Evolutionary conservation across 2,888 invertebrate genomes (phyloP).

Genomic region (Ochropleura leucogaster): DNA sequence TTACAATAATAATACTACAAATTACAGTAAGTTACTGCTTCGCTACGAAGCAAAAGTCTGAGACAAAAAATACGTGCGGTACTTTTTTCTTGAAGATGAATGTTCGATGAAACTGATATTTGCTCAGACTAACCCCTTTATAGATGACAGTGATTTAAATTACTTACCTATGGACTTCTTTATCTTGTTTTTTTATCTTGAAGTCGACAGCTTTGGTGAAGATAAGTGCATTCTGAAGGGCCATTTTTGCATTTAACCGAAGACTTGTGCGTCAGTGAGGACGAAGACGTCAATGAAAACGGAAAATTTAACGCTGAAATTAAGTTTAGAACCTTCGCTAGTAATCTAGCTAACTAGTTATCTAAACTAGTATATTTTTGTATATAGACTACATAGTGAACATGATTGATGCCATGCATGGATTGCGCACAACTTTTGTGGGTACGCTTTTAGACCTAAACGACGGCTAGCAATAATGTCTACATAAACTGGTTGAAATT

Average conservation of each 20-base stretch:
- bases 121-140: slow-evolving; percentile 57
- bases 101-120: slow-evolving; percentile 49
- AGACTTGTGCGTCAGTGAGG: too few relatives aligned
- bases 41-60: slow-evolving; percentile 55
- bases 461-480: not conserved
- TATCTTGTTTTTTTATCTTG: slow-evolving; percentile 58
- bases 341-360: too few relatives aligned
- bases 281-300: slow-evolving; percentile 1
- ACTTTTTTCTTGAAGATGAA: slow-evolving; percentile 57
- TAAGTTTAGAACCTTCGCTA: not conserved
- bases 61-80: slow-evolving; percentile 48
- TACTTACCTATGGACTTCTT: slow-evolving; percentile 55
- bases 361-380: not conserved
- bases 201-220: slow-evolving; percentile 27
- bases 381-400: not conserved
- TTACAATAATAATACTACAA: slow-evolving; percentile 61
- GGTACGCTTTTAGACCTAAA: not conserved
- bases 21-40: slow-evolving; percentile 61
- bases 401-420: not conserved
- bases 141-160: slow-evolving; percentile 63
- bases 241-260: not conserved
- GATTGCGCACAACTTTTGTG: not conserved
- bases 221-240: not conserved
- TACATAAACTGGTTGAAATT: not conserved
- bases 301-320: not conserved